phyloP scores from a whole-genome alignment of 2,888 invertebrate genomes.

The Lasius fuliginosus region DNA sequence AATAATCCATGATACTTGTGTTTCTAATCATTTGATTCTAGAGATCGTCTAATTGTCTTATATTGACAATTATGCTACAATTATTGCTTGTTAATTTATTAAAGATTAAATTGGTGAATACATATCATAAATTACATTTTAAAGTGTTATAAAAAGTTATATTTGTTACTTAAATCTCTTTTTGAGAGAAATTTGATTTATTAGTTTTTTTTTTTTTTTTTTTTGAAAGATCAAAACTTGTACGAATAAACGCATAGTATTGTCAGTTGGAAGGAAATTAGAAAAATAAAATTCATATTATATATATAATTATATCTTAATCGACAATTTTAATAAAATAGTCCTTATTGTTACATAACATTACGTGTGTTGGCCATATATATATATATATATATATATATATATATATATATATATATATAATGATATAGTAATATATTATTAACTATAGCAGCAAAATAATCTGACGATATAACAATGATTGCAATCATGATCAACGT shows the following conservation, averaged over 20 bases:
- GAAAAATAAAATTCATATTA: not conserved
- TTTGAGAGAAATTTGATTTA: not conserved
- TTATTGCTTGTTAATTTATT: not conserved
- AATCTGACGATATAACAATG: constrained; percentile 53
- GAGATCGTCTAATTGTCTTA: not conserved
- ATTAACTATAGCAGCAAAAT: constrained; percentile 38
- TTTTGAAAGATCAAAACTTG: not conserved
- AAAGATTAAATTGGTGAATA: not conserved
- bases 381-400: constrained; percentile 24
- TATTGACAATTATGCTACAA: not conserved
- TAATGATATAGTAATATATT: constrained; percentile 50
- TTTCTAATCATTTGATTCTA: not conserved
- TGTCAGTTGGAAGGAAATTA: not conserved
- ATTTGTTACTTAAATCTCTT: not conserved
- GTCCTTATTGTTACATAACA: constrained; percentile 47
- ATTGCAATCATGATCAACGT: constrained; percentile 45
- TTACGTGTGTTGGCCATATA: constrained; percentile 45
- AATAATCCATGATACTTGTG: not conserved
- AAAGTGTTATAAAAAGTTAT: not conserved
- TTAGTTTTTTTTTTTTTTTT: not conserved
- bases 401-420: constrained; percentile 26
- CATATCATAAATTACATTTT: not conserved
- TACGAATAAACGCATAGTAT: not conserved
- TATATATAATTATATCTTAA: constrained; percentile 33
- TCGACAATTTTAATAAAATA: constrained; percentile 56